A percentile compares a stretch with the other conserved stretches of the same genome.
These are phyloP conservation scores for Cerceris ruficornis DNA, from an alignment of 2,888 invertebrate species.

Conservation along the genomic window DNA sequence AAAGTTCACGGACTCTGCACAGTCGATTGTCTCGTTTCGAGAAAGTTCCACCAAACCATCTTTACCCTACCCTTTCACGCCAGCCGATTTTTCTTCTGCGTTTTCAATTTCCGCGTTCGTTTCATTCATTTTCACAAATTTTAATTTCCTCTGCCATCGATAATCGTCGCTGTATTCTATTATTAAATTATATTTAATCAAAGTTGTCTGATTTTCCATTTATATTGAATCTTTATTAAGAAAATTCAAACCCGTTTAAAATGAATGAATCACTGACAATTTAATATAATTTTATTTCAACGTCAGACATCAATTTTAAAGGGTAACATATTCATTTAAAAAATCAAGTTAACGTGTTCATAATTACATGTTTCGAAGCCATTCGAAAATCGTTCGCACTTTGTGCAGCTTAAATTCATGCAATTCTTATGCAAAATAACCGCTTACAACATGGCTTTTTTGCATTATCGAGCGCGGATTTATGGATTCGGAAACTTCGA, in stretches of 20 bases:
- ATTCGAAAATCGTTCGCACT: conserved; percentile 12
- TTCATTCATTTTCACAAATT: too few species aligned
- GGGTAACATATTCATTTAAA: too few species aligned
- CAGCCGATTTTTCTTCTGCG: not conserved
- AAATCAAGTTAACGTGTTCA: too few species aligned
- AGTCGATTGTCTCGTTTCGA: conserved; percentile 17
- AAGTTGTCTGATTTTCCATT: too few species aligned
- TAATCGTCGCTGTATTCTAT: not conserved
- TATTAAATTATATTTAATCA: too few species aligned
- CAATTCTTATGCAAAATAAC: conserved; percentile 6
- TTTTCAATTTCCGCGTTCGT: not conserved
- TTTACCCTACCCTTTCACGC: not conserved
- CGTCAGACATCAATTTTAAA: too few species aligned
- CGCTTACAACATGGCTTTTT: conserved; percentile 9
- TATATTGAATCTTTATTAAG: too few species aligned
- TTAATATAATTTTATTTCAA: too few species aligned
- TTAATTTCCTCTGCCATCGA: not conserved
- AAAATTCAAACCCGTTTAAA: too few species aligned
- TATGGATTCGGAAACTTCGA: not conserved
- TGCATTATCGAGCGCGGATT: conserved; percentile 1
- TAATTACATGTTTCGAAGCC: too few species aligned
- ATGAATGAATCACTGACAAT: too few species aligned
- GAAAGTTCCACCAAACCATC: not conserved
- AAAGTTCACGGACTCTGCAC: conserved; percentile 33
- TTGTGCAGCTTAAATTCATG: conserved; percentile 19